A percentile compares a stretch with the other conserved stretches of the same genome.
Conservation (phyloP, 37 sponge, comb jelly and placozoan species). For the Geodia barretti region DNA sequence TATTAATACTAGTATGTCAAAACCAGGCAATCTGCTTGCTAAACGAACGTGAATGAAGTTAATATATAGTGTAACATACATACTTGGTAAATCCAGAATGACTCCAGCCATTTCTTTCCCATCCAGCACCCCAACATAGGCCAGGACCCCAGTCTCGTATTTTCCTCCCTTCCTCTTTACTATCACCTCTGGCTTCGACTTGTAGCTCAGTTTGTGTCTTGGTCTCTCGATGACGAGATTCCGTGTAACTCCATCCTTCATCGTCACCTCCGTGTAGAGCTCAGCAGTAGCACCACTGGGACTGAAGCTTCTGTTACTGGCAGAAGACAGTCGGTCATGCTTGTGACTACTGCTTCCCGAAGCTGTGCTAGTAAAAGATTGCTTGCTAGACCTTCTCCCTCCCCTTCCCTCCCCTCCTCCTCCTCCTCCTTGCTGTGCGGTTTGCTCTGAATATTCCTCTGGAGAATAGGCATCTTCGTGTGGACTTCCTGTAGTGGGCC, state of each 20-base stretch:
- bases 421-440: too few relatives aligned
- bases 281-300: neutral
- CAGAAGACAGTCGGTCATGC: too few relatives aligned
- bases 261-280: slow-evolving; percentile 9
- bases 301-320: neutral
- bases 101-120: slow-evolving; percentile 40
- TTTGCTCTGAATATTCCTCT: neutral
- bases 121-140: slow-evolving; percentile 13
- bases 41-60: too few relatives aligned
- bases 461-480: neutral
- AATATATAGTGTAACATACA: neutral
- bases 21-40: too few relatives aligned
- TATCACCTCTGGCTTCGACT: slow-evolving; percentile 35
- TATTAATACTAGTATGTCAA: too few relatives aligned
- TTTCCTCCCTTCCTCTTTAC: slow-evolving; percentile 29
- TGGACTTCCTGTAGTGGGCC: neutral
- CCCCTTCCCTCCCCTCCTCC: too few relatives aligned
- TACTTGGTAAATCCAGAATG: slow-evolving; percentile 34
- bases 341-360: neutral
- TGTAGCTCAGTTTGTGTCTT: neutral
- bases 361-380: neutral
- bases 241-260: slow-evolving; percentile 5
- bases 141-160: slow-evolving; percentile 27
- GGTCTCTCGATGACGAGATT: slow-evolving; percentile 10
- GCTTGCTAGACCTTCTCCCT: neutral